A percentile compares a stretch with the other conserved stretches of the same genome.
Evolutionary conservation across 2,888 invertebrate species (phyloP).

Genomic region (Stratiomys singularior): DNA sequence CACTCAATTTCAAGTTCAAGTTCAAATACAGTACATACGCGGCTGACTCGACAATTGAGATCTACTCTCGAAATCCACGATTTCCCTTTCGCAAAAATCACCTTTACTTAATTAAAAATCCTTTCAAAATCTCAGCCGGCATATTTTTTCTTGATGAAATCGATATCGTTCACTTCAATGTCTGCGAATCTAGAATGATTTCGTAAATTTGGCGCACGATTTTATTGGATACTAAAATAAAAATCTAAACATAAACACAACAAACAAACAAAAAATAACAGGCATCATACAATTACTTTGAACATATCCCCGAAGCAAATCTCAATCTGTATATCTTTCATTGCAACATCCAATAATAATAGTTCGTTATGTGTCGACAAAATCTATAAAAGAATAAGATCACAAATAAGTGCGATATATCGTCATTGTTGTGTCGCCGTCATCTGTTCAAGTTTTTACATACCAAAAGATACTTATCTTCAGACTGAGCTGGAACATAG

Average conservation of each 20-base stretch:
- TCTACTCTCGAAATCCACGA: not conserved
- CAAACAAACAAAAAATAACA: too few relatives aligned
- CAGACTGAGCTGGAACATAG: too few relatives aligned
- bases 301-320: not conserved
- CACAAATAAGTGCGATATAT: slow-evolving; percentile 13
- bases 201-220: too few relatives aligned
- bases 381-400: slow-evolving; percentile 14
- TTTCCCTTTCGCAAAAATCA: slow-evolving; percentile 4
- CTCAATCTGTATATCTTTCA: not conserved
- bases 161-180: not conserved
- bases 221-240: too few relatives aligned
- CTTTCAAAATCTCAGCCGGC: not conserved
- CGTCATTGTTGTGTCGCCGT: slow-evolving; percentile 11
- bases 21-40: not conserved
- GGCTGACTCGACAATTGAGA: not conserved
- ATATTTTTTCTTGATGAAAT: slow-evolving; percentile 6
- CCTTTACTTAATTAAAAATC: slow-evolving; percentile 1
- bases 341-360: slow-evolving; percentile 7
- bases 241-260: too few relatives aligned
- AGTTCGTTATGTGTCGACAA: slow-evolving; percentile 14
- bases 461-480: not conserved
- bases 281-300: too few relatives aligned
- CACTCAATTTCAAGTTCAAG: slow-evolving; percentile 7
- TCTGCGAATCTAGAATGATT: not conserved
- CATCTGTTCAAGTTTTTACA: not conserved